Evolutionary conservation across 2,888 invertebrate genomes (phyloP).

Genomic region (Acrocera orbiculus): DNA sequence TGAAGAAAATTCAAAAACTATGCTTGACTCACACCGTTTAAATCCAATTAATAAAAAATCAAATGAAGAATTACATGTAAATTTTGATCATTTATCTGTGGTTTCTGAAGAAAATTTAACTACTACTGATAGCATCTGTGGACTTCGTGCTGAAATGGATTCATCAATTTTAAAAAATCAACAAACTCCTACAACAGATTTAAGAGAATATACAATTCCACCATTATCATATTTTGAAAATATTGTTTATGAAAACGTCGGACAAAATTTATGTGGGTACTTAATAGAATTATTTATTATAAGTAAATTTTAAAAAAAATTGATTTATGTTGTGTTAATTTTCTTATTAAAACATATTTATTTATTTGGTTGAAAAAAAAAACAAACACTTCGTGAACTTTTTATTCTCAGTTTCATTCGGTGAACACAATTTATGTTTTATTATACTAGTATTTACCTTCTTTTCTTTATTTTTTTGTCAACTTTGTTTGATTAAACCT

Average conservation of each 20-base stretch:
- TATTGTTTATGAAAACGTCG: conserved; percentile 24
- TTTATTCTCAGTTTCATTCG: no score
- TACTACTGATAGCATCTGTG: conserved; percentile 22
- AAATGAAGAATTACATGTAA: conserved; percentile 33
- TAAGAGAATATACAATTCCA: conserved; percentile 16
- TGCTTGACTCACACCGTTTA: no score
- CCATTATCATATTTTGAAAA: conserved; percentile 31
- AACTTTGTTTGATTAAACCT: no score
- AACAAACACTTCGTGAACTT: no score
- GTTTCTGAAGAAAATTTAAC: conserved; percentile 52
- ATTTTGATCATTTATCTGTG: conserved; percentile 56
- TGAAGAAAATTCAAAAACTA: conserved; percentile 17
- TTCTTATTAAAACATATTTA: conserved; percentile 3
- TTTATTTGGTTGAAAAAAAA: no score
- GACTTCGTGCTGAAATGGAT: conserved; percentile 13
- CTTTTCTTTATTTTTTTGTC: no score
- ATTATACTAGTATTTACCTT: no score
- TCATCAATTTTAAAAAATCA: no score
- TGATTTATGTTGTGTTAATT: not conserved
- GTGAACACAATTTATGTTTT: no score
- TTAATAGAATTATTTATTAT: not conserved
- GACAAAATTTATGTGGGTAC: conserved; percentile 18
- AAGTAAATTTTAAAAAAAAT: not conserved
- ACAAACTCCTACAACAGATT: not conserved
- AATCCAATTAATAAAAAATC: conserved; percentile 18